Percentiles rank a stretch among this genome's conserved stretches.
Evolutionary conservation across 2,888 invertebrate genomes (phyloP).

Genomic region (Aromia moschata): DNA sequence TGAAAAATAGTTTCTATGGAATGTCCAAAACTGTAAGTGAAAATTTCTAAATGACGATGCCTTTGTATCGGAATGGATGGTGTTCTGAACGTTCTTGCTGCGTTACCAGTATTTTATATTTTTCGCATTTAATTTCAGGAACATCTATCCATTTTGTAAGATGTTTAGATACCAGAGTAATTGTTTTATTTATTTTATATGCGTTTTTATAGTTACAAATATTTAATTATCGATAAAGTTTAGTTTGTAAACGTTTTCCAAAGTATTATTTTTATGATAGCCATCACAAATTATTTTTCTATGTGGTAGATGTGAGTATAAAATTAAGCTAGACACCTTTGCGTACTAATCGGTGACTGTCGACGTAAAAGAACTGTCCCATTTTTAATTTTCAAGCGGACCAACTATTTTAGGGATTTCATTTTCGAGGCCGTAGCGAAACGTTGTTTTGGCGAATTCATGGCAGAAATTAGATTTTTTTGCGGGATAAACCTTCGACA

Average conservation of each 20-base stretch:
- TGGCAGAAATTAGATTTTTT: neutral
- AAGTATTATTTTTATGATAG: neutral
- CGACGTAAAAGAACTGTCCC: neutral
- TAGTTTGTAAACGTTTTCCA: too few relatives aligned
- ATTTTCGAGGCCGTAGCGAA: neutral
- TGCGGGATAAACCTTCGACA: neutral
- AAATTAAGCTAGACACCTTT: constrained; percentile 6
- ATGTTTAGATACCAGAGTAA: neutral
- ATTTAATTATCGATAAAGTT: neutral
- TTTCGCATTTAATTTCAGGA: too few relatives aligned
- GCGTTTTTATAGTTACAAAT: neutral
- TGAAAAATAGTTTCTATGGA: too few relatives aligned
- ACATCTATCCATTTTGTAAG: too few relatives aligned
- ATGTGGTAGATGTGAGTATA: constrained; percentile 2
- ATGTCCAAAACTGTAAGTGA: too few relatives aligned
- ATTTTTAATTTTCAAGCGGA: constrained; percentile 4
- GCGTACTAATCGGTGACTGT: constrained; percentile 1
- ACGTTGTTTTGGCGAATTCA: neutral
- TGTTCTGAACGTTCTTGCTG: too few relatives aligned
- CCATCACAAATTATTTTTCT: constrained; percentile 18
- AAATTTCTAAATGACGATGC: too few relatives aligned
- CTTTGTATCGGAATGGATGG: too few relatives aligned
- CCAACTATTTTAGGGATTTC: constrained; percentile 1
- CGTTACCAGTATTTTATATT: too few relatives aligned
- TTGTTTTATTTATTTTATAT: neutral